phyloP scores from a whole-genome alignment of 2,888 invertebrate genomes.

The Protonemura montana region DNA sequence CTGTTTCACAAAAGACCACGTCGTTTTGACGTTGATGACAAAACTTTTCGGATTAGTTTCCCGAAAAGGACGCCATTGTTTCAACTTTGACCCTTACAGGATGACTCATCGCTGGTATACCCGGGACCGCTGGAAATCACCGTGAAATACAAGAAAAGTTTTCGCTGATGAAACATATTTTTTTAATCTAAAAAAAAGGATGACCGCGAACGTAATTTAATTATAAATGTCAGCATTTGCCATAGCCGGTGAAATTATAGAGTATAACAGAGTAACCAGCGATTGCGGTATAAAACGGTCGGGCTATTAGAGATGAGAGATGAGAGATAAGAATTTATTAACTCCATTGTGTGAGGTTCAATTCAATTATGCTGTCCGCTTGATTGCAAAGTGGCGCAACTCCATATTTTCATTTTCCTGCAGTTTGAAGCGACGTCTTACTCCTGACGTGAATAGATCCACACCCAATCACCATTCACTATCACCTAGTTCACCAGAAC shows the following conservation, averaged over 20 bases:
- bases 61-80: background rate
- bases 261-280: background rate
- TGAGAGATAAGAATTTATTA: background rate
- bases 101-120: background rate
- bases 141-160: background rate
- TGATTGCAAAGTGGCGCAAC: background rate
- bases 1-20: background rate
- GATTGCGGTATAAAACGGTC: no score
- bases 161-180: background rate
- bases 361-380: background rate
- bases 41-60: background rate
- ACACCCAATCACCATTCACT: background rate
- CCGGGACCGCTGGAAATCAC: background rate
- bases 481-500: background rate
- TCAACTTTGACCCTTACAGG: background rate
- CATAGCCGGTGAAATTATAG: background rate
- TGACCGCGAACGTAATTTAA: background rate
- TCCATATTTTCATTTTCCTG: background rate
- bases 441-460: background rate
- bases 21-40: background rate
- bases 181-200: background rate
- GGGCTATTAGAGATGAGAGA: background rate
- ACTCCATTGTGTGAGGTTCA: background rate
- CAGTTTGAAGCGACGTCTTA: background rate
- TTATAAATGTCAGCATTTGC: constrained; percentile 7